phyloP scores from a whole-genome alignment of 35 echinoderm and acorn worm species.

The Apostichopus parvimensis region DNA sequence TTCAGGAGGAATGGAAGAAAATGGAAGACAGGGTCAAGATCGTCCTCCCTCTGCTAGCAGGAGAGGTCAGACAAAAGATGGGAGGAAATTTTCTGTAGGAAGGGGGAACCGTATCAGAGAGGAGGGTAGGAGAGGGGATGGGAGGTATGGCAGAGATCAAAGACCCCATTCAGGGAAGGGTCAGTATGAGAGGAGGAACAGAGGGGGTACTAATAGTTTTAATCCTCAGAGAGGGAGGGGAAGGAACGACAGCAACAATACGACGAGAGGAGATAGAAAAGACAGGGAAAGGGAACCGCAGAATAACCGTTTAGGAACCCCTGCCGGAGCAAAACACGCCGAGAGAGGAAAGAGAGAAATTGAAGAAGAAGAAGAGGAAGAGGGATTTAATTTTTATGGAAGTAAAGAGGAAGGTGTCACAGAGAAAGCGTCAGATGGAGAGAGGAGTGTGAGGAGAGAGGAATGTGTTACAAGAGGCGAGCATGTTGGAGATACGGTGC shows the following conservation, averaged over 20 bases:
- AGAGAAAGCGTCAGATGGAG: not conserved
- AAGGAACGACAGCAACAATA: not conserved
- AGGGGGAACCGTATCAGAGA: not conserved
- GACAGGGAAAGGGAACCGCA: not conserved
- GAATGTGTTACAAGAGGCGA: not conserved
- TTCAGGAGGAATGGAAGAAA: not conserved
- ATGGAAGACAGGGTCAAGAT: no score
- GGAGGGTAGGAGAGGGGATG: not conserved
- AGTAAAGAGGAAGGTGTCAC: not conserved
- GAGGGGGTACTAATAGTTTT: not conserved
- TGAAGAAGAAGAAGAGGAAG: constrained; percentile 3
- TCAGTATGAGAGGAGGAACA: not conserved
- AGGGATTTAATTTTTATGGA: constrained; percentile 6
- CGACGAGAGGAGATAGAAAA: not conserved
- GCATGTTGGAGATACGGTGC: not conserved
- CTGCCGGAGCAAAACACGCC: not conserved
- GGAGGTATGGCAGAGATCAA: not conserved
- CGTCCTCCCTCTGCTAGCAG: not conserved
- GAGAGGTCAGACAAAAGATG: not conserved
- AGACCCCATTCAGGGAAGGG: not conserved
- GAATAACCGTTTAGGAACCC: not conserved
- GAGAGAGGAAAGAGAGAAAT: constrained; percentile 11
- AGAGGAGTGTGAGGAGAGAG: not conserved
- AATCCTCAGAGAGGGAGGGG: not conserved
- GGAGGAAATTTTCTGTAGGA: not conserved